Evolutionary conservation across 2,113 vertebrate genomes (phyloP), one percentile per base, ranked within the genome.

Genomic region (Pandion haliaetus): DNA sequence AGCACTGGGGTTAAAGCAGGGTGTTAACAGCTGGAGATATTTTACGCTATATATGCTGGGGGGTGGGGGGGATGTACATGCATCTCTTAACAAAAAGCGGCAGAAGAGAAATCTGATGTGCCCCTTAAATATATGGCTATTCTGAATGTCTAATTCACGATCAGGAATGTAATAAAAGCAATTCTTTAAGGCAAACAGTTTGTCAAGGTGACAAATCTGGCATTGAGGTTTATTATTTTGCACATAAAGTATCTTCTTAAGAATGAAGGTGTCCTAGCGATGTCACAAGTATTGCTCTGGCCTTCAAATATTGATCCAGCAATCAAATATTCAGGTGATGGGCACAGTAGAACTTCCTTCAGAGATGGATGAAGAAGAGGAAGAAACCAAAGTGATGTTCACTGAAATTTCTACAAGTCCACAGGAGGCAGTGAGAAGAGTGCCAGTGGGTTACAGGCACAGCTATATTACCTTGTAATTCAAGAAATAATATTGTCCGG

Each of bases 31-130:
- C 14, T 17, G 17, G 61, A 24, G 45, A 5, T 40, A 26, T 19
- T 83, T 54, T 16, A 26, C 2, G 5, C 16, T 34, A 1, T 12
- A 3, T 6, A 1, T 21, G 10, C 9, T 1, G 5, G 42, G 52
- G 29, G 52, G 52, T 4, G 17, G 28, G 16, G 26, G 29, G 24
- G 8, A 17, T 18, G 12, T 36, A 5, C 2, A 16, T 21, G 10
- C 16, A 8, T 4, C 1, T 47, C 14, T 21, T 31, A 29, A 38
- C 16, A 40, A 40, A 67, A 34, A 52, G 38, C 62, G 31, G 36
- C 63, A 25, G 36, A 45, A 42, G 36, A 44, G 34, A 50, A n/a
- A 34, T 16, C 67, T 23, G 45, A 19, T 29, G n/a, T 40, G 65
- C 19, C 31, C 59, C 29, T 72, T 25, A 61, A 19, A 26, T 31